Conservation (phyloP, 2,113 vertebrate species). For the Oncorhynchus mykiss region DNA sequence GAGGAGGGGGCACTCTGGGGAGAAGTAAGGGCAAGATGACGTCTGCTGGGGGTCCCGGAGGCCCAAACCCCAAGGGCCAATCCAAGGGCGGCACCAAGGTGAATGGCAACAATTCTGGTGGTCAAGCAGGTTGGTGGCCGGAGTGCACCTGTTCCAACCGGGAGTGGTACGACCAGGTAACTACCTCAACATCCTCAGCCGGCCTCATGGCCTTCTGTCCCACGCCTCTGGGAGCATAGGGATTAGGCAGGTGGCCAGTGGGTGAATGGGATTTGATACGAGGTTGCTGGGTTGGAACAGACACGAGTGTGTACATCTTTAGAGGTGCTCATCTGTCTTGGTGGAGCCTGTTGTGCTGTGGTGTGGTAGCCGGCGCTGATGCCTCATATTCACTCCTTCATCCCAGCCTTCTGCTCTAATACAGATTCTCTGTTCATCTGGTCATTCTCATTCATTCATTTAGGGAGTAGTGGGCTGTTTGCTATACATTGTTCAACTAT, state of each 20-base stretch:
- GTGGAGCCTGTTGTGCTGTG: constrained; percentile 5
- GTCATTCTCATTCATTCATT: constrained; percentile 28
- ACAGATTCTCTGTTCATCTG: background rate
- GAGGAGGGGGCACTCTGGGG: constrained; percentile 83
- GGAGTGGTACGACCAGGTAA: constrained; percentile 99
- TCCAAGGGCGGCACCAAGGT: constrained; percentile 88
- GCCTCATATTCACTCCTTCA: constrained; percentile 1
- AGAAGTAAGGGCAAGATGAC: constrained; percentile 94
- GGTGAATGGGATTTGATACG: constrained; percentile 34
- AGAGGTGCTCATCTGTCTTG: constrained; percentile 16
- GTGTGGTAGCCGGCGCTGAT: background rate
- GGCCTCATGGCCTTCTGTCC: background rate
- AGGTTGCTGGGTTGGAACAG: constrained; percentile 47
- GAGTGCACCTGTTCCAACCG: constrained; percentile 97
- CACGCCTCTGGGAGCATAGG: constrained; percentile 5
- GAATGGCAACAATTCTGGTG: constrained; percentile 89
- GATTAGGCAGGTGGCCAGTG: constrained; percentile 12
- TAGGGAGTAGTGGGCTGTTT: background rate
- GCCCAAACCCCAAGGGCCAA: constrained; percentile 83
- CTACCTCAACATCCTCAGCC: constrained; percentile 36
- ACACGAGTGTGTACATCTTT: constrained; percentile 40
- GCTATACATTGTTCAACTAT: background rate
- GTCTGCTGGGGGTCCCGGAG: constrained; percentile 79
- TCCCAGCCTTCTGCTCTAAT: constrained; percentile 27
- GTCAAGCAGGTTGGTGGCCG: constrained; percentile 90